phyloP scores from a whole-genome alignment of 2,888 invertebrate species.

The Clunio marinus region DNA sequence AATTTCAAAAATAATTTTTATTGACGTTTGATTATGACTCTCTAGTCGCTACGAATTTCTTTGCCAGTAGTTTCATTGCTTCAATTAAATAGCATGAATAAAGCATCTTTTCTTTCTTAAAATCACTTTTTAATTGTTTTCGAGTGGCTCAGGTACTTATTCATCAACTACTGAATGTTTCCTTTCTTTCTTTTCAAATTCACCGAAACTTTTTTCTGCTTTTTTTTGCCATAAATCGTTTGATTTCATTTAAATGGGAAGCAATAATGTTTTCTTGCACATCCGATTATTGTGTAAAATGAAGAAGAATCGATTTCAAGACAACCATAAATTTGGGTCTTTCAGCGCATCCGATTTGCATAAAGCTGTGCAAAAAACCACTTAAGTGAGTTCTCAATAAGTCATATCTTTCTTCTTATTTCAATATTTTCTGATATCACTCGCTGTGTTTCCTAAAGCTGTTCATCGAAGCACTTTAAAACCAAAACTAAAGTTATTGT shows the following conservation, averaged over 20 bases:
- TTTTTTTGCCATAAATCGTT: background rate
- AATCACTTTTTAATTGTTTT: constrained; percentile 26
- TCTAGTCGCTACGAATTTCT: background rate
- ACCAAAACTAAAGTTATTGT: constrained; percentile 34
- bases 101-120: background rate
- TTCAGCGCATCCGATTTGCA: background rate
- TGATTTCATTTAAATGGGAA: background rate
- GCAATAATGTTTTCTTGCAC: constrained; percentile 1
- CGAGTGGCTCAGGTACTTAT: background rate
- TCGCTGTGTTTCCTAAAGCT: background rate
- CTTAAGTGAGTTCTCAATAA: no score
- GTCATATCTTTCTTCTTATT: no score
- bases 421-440: no score
- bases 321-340: background rate
- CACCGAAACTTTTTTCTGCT: background rate
- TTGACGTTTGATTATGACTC: constrained; percentile 11
- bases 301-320: background rate
- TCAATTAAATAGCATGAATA: constrained; percentile 13
- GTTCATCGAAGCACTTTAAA: constrained; percentile 32
- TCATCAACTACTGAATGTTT: background rate
- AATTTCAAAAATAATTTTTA: background rate
- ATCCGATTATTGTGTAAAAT: background rate
- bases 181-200: no score
- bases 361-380: constrained; percentile 23
- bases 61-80: background rate